Evolutionary conservation across 2,797 vertebrate species (phyloP), one percentile per base, ranked within the genome.

Genomic region (Mus minutoides): DNA sequence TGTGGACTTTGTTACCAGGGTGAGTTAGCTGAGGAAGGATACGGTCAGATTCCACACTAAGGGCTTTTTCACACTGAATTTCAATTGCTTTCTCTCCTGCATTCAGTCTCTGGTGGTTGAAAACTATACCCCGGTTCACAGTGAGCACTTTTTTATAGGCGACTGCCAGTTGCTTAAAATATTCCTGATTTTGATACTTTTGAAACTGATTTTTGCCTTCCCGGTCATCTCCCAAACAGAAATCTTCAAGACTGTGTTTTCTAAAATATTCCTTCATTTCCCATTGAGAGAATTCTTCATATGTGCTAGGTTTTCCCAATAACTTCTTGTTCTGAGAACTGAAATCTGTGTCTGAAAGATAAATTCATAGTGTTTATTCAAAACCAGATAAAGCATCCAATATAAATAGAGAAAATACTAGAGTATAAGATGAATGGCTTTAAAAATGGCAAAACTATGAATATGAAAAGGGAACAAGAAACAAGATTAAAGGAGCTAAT

Each of bases 41-140:
- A 92, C 98, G 96, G 90, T 98, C 98, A 88, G 98, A 98, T 37
- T 98, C 98, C 96, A 98, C 98, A 11, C 98, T 98, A 96, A 99
- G 99, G 62, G 98, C 95, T 97, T 99, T 99, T 94, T 97, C 87
- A 97, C 98, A 98, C 40, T 98, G 88, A 97, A 98, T 99, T 69
- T 8, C 52, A 58, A 10, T 14, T 7, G 34, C 8, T 93, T 69
- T 69, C 37, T 87, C 37, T 24, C 37, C 52, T 69, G 29, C 56
- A 46, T 79, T 56, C 49, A 86, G 60, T 67, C n/a, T 67, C 46
- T 67, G 26, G 26, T 56, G n/a, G 43, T 21, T 67, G 3, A 54
- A 79, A 69, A 21, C 37, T 56, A 26, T 22, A 31, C 5, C 26
- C n/a, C 56, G 78, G 19, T 40, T 43, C 12, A 4, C 40, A 71